Evolutionary conservation across 2,113 vertebrate genomes (phyloP).

Genomic region (Numida meleagris): DNA sequence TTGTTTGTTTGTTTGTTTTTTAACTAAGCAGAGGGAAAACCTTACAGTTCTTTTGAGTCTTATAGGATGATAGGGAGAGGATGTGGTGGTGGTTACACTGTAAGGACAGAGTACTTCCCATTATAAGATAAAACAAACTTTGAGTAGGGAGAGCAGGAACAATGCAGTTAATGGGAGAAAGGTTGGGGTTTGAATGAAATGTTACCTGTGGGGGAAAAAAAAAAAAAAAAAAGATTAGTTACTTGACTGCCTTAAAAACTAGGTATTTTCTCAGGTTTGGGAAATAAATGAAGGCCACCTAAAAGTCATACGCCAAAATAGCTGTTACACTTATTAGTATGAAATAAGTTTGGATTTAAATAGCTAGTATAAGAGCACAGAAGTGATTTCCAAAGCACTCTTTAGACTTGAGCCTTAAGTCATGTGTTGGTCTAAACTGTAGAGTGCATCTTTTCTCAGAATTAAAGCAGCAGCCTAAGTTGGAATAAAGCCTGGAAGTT

Average conservation of each 20-base stretch:
- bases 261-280: neutral
- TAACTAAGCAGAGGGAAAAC: neutral
- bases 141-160: neutral
- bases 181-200: neutral
- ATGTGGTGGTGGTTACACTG: neutral
- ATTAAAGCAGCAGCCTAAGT: neutral
- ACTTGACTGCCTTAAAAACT: neutral
- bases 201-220: neutral
- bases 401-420: neutral
- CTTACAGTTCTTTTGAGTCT: neutral
- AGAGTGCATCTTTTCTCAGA: neutral
- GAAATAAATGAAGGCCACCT: neutral
- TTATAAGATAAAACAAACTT: neutral
- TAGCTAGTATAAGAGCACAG: neutral
- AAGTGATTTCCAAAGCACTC: neutral
- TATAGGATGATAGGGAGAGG: neutral
- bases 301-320: neutral
- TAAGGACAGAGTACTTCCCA: neutral
- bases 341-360: neutral
- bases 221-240: neutral
- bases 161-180: neutral
- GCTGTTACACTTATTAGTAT: neutral
- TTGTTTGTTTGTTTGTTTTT: neutral
- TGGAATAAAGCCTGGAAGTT: neutral
- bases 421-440: neutral